Percentiles rank a stretch among this genome's conserved stretches.
Conservation (phyloP, 2,113 vertebrate species). For the Cheilinus undulatus region DNA sequence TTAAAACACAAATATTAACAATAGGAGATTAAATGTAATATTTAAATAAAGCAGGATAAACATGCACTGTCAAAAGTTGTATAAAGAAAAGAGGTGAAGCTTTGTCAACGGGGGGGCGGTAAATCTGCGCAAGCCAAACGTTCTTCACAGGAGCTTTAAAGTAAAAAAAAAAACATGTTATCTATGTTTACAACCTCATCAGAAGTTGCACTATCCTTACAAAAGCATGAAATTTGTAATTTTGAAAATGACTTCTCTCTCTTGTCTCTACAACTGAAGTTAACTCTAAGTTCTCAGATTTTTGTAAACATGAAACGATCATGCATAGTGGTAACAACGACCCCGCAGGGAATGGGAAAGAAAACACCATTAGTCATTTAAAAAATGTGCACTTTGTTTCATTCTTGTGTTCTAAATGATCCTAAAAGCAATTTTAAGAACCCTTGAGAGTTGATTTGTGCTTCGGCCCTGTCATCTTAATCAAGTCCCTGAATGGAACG, state of each 20-base stretch:
- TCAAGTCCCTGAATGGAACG: slow-evolving; percentile 94
- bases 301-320: slow-evolving; percentile 62
- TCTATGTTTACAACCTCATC: background rate
- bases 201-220: background rate
- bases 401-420: slow-evolving; percentile 77
- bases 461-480: slow-evolving; percentile 89
- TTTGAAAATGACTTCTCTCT: slow-evolving; percentile 7
- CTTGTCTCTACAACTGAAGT: slow-evolving; percentile 7
- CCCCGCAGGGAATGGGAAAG: slow-evolving; percentile 69
- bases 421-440: slow-evolving; percentile 86
- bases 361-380: slow-evolving; percentile 79
- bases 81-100: no score
- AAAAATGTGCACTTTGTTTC: slow-evolving; percentile 80
- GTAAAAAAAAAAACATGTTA: no score
- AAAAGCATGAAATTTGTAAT: background rate
- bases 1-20: no score
- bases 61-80: no score
- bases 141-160: no score
- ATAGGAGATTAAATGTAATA: no score
- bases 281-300: slow-evolving; percentile 32
- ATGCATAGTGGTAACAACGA: slow-evolving; percentile 54
- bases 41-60: no score
- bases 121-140: no score
- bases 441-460: slow-evolving; percentile 95
- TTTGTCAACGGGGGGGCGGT: no score